These are phyloP conservation scores for Puma concolor DNA, from an alignment of 2,113 vertebrate genomes.

Conservation along the genomic window DNA sequence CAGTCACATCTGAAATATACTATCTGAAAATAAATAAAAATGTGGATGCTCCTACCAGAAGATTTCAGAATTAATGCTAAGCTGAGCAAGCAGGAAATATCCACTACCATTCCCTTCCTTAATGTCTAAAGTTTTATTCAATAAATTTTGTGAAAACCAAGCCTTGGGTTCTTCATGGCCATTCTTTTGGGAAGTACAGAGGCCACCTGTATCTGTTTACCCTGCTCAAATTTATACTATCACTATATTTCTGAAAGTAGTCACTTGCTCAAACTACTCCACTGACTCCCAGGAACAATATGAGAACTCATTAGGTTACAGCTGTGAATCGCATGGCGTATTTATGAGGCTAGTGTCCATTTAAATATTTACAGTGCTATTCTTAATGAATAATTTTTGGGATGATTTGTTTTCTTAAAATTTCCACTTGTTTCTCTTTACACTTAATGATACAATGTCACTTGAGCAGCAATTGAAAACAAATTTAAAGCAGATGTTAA, in stretches of 20 bases:
- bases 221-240: not conserved
- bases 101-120: not conserved
- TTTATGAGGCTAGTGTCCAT: slow-evolving; percentile 43
- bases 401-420: slow-evolving; percentile 57
- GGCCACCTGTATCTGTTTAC: not conserved
- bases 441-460: slow-evolving; percentile 58
- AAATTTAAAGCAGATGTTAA: slow-evolving; percentile 67
- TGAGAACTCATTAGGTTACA: slow-evolving; percentile 58
- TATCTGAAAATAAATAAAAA: not conserved
- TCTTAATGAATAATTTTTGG: slow-evolving; percentile 56
- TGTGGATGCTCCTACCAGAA: not conserved
- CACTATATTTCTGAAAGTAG: slow-evolving; percentile 48
- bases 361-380: slow-evolving; percentile 60
- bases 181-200: not conserved
- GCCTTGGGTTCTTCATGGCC: not conserved
- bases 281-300: slow-evolving; percentile 23
- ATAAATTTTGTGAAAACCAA: not conserved
- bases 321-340: not conserved
- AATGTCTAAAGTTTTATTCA: slow-evolving; percentile 12
- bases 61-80: not conserved
- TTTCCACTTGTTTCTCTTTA: slow-evolving; percentile 64
- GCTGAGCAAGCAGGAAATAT: not conserved
- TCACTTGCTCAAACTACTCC: not conserved
- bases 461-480: slow-evolving; percentile 34
- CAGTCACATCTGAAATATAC: not conserved